These are phyloP conservation scores for Hemicrepidius hirtus DNA, from an alignment of 2,888 invertebrate species.

Conservation along the genomic window DNA sequence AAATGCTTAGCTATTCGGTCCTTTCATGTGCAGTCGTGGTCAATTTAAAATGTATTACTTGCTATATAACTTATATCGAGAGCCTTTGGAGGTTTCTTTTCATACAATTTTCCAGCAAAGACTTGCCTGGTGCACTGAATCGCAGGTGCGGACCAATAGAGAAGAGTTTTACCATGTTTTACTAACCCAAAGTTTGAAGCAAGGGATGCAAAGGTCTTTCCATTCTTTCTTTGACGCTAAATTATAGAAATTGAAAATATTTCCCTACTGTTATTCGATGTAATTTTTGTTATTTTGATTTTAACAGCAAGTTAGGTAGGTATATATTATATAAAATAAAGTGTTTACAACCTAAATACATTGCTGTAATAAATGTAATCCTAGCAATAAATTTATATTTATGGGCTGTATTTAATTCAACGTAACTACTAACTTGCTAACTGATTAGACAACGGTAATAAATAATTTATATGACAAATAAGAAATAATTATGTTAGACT, in stretches of 20 bases:
- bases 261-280: too few relatives aligned
- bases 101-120: background rate
- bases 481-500: background rate
- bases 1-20: conserved; percentile 8
- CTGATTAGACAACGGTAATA: background rate
- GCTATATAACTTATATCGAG: background rate
- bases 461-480: background rate
- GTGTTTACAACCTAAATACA: background rate
- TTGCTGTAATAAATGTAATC: conserved; percentile 1
- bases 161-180: too few relatives aligned
- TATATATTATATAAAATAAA: background rate
- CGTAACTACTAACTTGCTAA: background rate
- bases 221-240: too few relatives aligned
- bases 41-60: conserved; percentile 18
- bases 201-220: too few relatives aligned
- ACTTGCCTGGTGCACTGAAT: background rate
- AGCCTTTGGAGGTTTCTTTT: background rate
- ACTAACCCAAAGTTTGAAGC: too few relatives aligned
- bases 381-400: conserved; percentile 8
- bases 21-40: background rate
- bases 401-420: background rate
- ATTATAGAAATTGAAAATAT: too few relatives aligned
- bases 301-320: background rate
- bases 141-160: too few relatives aligned
- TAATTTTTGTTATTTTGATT: too few relatives aligned